Evolutionary conservation across 2,888 invertebrate species (phyloP).

Genomic region (Conops quadrifasciatus): DNA sequence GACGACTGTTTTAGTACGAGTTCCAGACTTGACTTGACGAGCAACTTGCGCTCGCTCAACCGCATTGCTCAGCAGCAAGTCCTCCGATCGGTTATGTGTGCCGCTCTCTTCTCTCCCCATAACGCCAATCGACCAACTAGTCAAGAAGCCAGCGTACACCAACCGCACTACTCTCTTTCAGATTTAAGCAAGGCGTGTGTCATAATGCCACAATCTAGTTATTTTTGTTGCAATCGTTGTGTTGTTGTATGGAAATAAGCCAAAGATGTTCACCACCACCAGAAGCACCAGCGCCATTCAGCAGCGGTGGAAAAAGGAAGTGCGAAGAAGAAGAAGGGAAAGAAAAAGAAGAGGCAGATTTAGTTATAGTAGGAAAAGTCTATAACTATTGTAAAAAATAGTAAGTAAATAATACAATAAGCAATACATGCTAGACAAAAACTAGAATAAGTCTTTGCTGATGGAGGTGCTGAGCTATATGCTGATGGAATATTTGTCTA

Average conservation of each 20-base stretch:
- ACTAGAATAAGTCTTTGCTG: conserved; percentile 20
- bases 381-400: neutral
- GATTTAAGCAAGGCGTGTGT: conserved; percentile 22
- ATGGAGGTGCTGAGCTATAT: too few species aligned
- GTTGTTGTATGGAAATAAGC: conserved; percentile 11
- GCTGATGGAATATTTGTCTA: too few species aligned
- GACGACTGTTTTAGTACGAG: conserved; percentile 8
- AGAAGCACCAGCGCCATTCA: too few species aligned
- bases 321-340: neutral
- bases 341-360: conserved; percentile 6
- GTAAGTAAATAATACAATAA: conserved; percentile 8
- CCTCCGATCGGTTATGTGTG: neutral
- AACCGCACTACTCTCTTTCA: too few species aligned
- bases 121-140: too few species aligned
- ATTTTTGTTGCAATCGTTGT: neutral
- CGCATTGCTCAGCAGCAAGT: neutral
- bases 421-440: conserved; percentile 11
- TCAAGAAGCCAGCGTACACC: too few species aligned
- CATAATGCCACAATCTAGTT: conserved; percentile 24
- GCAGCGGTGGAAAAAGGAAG: neutral
- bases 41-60: neutral
- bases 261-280: too few species aligned
- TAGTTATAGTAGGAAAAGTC: neutral
- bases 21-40: conserved; percentile 7
- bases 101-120: neutral